Base-by-base conservation (phyloP, 2,888 invertebrate genomes). In the Pecten maximus region DNA sequence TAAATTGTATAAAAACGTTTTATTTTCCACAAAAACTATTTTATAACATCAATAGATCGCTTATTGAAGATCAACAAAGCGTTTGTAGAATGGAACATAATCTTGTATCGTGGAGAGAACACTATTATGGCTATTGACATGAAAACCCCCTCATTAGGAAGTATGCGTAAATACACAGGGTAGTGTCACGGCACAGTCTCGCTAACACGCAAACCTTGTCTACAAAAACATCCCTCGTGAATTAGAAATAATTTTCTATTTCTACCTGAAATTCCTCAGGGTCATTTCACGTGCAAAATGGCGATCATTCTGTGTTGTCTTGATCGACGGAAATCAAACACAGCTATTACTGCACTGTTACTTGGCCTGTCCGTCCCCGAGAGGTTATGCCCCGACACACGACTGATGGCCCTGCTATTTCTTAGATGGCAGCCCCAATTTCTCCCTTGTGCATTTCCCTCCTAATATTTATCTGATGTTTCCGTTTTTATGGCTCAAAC, bases 1-100 rank as follows among this genome's bases (percentile, higher is more conserved):
- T 74, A 74, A 28, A 28, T 12, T 35, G 35, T 35, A 74, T 35
- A 74, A 74, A 74, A 28, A 74, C 35, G 74, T 35, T 74, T 35
- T 74, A 74, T 74, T 35, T 74, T 74, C 74, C 74, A 28, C 12
- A 74, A 74, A 74, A 74, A 74, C 74, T 74, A 74, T 74, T 74
- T 60, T 74, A 74, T 74, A 74, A 74, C 74, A 74, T 74, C 74
- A 74, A 74, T 74, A 74, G 74, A 74, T 74, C 74, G 74, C 74
- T 74, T 74, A 74, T 74, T 74, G 74, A 74, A 74, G 74, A 74
- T 74, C 74, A 74, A 74, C 74, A 74, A 74, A 74, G 74, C 74
- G 74, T 74, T 74, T 74, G 74, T 74, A 35, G 74, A 74, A 74
- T 74, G 74, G 74, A 74, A 74, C 74, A 74, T 35, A 74, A 74